A percentile compares a stretch with the other conserved stretches of the same genome.
phyloP scores from a whole-genome alignment of 2,888 invertebrate genomes.

The Aspidiotus destructor region DNA sequence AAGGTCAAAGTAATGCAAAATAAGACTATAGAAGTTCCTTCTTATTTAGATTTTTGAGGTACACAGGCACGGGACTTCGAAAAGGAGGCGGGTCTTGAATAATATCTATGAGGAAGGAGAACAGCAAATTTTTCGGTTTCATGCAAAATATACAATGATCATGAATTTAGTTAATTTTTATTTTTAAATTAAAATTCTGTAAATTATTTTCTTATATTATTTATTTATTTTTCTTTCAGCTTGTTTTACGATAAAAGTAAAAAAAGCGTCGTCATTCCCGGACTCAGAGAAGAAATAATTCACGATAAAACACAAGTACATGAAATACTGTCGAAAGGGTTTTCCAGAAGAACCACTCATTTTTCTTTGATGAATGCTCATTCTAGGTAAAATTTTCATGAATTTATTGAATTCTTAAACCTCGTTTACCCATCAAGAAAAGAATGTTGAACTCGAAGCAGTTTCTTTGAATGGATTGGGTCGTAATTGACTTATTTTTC shows the following conservation, averaged over 20 bases:
- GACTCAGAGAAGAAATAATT: conserved; percentile 83
- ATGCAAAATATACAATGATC: not conserved
- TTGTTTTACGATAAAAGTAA: conserved; percentile 60
- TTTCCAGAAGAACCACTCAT: conserved; percentile 76
- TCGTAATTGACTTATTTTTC: too few species aligned
- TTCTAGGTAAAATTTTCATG: conserved; percentile 55
- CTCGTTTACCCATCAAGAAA: not conserved
- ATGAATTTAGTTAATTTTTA: not conserved
- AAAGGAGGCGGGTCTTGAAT: too few species aligned
- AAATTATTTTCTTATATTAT: conserved; percentile 61
- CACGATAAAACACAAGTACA: conserved; percentile 80
- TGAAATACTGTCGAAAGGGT: conserved; percentile 76
- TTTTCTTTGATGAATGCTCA: conserved; percentile 89
- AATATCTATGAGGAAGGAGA: not conserved
- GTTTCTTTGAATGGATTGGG: too few species aligned
- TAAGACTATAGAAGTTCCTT: too few species aligned
- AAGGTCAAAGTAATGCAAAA: too few species aligned
- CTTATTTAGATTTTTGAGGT: too few species aligned
- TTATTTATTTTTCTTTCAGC: too few species aligned
- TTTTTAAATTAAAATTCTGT: not conserved
- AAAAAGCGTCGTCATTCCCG: conserved; percentile 84
- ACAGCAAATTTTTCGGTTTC: not conserved
- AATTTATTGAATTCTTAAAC: not conserved
- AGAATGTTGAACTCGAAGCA: not conserved
- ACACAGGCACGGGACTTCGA: too few species aligned